Percentiles rank a stretch among this genome's conserved stretches.
Evolutionary conservation across 2,888 invertebrate species (phyloP).

Genomic region (Polydesmus complanatus): DNA sequence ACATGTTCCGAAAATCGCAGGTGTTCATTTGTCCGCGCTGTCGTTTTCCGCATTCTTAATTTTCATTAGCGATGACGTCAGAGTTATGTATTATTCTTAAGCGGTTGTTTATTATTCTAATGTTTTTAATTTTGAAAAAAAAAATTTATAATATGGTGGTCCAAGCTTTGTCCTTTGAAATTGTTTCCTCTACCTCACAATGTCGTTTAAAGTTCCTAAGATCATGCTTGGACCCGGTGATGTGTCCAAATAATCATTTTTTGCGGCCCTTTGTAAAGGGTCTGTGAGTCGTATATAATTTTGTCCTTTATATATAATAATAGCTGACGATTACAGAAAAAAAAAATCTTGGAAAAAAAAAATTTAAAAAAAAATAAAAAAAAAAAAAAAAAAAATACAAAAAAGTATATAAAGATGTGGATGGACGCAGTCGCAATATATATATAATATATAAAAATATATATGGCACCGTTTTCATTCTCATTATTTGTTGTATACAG

Average conservation of each 20-base stretch:
- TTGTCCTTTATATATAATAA: conserved; percentile 11
- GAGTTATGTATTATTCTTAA: background rate
- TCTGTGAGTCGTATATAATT: conserved; percentile 12
- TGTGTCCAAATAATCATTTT: conserved; percentile 15
- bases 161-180: conserved; percentile 16
- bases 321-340: background rate
- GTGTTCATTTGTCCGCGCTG: too few species aligned
- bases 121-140: background rate
- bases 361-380: background rate
- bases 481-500: conserved; percentile 16
- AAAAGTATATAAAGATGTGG: conserved; percentile 10
- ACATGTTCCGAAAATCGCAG: too few species aligned
- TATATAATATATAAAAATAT: background rate
- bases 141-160: conserved; percentile 9
- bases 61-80: too few species aligned
- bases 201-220: conserved; percentile 14
- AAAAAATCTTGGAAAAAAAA: background rate
- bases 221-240: conserved; percentile 10
- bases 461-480: conserved; percentile 14
- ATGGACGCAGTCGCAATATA: conserved; percentile 10
- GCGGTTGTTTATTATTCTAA: background rate
- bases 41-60: too few species aligned
- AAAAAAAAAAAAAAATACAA: conserved; percentile 7
- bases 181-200: conserved; percentile 16
- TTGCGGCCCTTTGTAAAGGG: conserved; percentile 1